Conservation (phyloP, 2,797 vertebrate species). For the Chanos chanos region DNA sequence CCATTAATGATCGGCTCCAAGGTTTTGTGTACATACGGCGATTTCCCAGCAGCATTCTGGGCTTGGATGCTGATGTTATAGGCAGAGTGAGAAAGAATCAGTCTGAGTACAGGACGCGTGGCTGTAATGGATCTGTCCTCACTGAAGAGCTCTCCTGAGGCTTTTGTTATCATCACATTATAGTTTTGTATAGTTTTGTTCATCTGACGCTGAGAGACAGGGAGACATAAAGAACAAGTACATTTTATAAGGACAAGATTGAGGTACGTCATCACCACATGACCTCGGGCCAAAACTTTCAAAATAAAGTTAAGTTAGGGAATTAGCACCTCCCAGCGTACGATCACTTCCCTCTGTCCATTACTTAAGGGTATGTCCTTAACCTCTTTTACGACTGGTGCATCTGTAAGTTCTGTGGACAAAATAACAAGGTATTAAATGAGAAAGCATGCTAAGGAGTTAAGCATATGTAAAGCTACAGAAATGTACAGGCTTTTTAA, state of each 20-base stretch:
- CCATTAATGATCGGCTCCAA: slow-evolving; percentile 23
- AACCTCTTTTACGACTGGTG: slow-evolving; percentile 56
- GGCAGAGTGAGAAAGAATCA: slow-evolving; percentile 64
- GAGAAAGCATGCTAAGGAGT: neutral
- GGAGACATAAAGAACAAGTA: slow-evolving; percentile 11
- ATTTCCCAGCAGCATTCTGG: slow-evolving; percentile 58
- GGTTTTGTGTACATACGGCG: slow-evolving; percentile 39
- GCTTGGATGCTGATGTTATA: slow-evolving; percentile 57
- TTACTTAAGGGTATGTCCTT: slow-evolving; percentile 21
- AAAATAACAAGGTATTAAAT: slow-evolving; percentile 26
- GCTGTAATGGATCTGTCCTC: slow-evolving; percentile 5
- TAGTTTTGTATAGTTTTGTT: slow-evolving; percentile 53
- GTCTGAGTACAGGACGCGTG: slow-evolving; percentile 32
- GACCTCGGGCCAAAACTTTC: too few relatives aligned
- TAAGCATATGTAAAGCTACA: neutral
- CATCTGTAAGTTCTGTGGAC: slow-evolving; percentile 64
- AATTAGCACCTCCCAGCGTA: slow-evolving; percentile 75
- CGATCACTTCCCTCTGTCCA: slow-evolving; percentile 54
- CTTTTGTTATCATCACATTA: slow-evolving; percentile 62
- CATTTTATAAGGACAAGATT: neutral
- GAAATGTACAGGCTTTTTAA: too few relatives aligned
- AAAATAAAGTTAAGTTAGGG: too few relatives aligned
- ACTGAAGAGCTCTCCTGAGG: slow-evolving; percentile 45
- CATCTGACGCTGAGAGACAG: slow-evolving; percentile 62
- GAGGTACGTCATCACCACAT: neutral